Conservation (phyloP, 2,888 invertebrate genomes). For the Alloscopus bannaensis region DNA sequence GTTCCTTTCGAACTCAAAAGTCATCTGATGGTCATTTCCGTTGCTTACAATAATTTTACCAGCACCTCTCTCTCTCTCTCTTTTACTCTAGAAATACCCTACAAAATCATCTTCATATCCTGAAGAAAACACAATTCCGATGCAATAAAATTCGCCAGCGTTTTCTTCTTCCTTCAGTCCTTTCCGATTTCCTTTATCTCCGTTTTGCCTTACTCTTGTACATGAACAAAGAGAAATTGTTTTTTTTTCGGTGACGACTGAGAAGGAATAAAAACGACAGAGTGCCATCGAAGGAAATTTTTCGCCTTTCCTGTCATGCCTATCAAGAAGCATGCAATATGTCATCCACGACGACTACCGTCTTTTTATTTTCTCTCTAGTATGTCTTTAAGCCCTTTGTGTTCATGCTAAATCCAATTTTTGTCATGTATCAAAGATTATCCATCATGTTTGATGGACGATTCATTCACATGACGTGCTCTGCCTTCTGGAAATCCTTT, state of each 20-base stretch:
- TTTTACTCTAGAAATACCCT: constrained; percentile 45
- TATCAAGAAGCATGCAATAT: constrained; percentile 31
- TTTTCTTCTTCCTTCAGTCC: no score
- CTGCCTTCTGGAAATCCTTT: constrained; percentile 58
- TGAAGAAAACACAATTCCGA: constrained; percentile 17
- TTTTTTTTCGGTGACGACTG: background rate
- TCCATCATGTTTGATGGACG: constrained; percentile 62
- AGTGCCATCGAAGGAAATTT: constrained; percentile 23
- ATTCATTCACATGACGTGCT: constrained; percentile 65
- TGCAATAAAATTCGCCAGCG: constrained; percentile 55
- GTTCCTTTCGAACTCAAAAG: constrained; percentile 34
- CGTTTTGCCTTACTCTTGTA: background rate
- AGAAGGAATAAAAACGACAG: no score
- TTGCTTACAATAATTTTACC: constrained; percentile 54
- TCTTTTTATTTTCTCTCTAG: constrained; percentile 2
- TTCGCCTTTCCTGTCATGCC: background rate
- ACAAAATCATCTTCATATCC: constrained; percentile 34
- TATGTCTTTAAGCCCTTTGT: constrained; percentile 37
- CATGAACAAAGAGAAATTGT: no score
- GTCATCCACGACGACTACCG: constrained; percentile 24
- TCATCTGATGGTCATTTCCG: constrained; percentile 62
- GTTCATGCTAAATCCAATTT: constrained; percentile 62
- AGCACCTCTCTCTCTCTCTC: background rate
- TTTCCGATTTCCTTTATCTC: constrained; percentile 28
- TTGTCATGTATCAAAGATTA: constrained; percentile 62